Evolutionary conservation across 2,113 vertebrate genomes (phyloP).

Genomic region (Guaruba guarouba): DNA sequence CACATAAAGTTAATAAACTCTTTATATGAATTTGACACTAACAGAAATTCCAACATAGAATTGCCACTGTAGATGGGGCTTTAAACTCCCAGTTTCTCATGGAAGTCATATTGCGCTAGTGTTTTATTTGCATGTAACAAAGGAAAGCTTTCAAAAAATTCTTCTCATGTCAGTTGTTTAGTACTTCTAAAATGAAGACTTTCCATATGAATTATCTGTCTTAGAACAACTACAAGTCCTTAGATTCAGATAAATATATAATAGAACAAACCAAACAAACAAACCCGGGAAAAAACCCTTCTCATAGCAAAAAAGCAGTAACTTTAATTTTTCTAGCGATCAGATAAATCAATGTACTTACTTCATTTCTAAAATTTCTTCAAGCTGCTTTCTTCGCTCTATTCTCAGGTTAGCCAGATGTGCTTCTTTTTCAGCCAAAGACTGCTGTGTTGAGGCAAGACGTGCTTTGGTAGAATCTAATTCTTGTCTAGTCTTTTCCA

Average conservation of each 20-base stretch:
- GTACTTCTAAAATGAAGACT: background rate
- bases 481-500: constrained; percentile 94
- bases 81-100: background rate
- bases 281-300: fast-evolving
- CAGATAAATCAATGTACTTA: constrained; percentile 73
- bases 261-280: background rate
- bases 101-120: background rate
- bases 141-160: background rate
- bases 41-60: background rate
- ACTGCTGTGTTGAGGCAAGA: constrained; percentile 91
- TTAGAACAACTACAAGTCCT: background rate
- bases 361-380: constrained; percentile 98
- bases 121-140: background rate
- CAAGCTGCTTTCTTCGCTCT: constrained; percentile 90
- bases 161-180: background rate
- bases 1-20: background rate
- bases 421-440: constrained; percentile 88
- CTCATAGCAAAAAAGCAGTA: background rate
- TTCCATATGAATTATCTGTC: background rate
- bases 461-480: constrained; percentile 90
- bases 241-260: background rate
- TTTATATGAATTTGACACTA: background rate
- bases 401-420: constrained; percentile 87
- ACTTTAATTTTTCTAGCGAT: background rate
- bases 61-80: background rate